Conservation (phyloP, 2,888 invertebrate genomes). For the Andrena camellia region DNA sequence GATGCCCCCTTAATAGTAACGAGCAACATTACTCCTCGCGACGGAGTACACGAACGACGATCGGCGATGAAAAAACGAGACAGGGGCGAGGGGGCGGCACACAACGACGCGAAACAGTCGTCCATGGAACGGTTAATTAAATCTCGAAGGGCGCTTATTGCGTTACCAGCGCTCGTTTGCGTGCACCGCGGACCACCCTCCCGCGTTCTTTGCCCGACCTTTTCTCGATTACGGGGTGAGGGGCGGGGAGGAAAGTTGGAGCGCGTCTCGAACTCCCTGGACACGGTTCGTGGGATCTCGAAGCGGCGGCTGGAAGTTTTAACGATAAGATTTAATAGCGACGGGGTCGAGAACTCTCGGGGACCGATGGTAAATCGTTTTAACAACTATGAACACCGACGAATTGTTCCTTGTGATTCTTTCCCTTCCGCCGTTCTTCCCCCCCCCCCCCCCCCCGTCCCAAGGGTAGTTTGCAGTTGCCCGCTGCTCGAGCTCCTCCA, state of each 20-base stretch:
- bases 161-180: conserved; percentile 9
- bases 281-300: conserved; percentile 26
- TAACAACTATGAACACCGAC: conserved; percentile 54
- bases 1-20: conserved; percentile 66
- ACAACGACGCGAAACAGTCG: conserved; percentile 15
- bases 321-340: conserved; percentile 57
- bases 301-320: conserved; percentile 48
- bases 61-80: not conserved
- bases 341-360: conserved; percentile 37
- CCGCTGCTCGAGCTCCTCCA: not conserved
- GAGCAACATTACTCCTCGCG: conserved; percentile 49
- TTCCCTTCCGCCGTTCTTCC: not conserved
- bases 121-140: not conserved
- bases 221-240: not conserved
- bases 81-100: not conserved
- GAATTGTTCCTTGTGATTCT: conserved; percentile 30
- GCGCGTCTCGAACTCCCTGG: not conserved
- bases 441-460: not conserved
- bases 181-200: conserved; percentile 2
- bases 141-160: not conserved
- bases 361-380: conserved; percentile 49
- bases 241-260: conserved; percentile 5
- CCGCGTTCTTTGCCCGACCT: not conserved
- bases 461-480: conserved; percentile 6
- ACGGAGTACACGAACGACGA: conserved; percentile 40